These are phyloP conservation scores for Cephus runcator DNA, from an alignment of 2,888 invertebrate genomes.

Conservation along the genomic window DNA sequence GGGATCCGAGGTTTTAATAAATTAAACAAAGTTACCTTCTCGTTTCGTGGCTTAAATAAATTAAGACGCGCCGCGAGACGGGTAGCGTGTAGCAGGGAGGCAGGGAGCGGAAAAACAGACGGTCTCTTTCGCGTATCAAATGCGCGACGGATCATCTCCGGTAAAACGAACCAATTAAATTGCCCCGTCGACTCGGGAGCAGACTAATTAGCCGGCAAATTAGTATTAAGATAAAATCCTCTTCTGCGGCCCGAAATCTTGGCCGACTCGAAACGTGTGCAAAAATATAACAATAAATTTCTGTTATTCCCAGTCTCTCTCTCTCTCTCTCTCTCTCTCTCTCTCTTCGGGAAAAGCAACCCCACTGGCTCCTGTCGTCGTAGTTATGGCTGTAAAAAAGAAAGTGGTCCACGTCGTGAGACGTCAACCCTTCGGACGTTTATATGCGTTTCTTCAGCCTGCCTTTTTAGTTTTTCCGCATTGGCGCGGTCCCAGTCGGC, in stretches of 20 bases:
- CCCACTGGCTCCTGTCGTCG: background rate
- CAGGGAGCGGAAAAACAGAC: constrained; percentile 19
- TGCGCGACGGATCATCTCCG: no score
- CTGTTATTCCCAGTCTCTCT: constrained; percentile 8
- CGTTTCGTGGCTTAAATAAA: constrained; percentile 40
- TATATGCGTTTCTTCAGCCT: constrained; percentile 1
- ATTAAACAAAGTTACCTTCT: constrained; percentile 59
- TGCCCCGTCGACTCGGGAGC: no score
- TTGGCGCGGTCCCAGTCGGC: no score
- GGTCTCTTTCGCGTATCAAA: background rate
- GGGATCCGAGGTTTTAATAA: constrained; percentile 52
- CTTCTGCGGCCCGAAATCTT: no score
- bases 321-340: background rate
- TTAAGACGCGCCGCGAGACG: constrained; percentile 37
- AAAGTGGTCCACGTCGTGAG: background rate
- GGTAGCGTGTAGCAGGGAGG: no score
- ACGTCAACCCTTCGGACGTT: constrained; percentile 4
- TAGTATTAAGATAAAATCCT: no score
- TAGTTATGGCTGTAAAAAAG: background rate
- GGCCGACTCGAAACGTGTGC: no score
- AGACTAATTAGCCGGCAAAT: no score
- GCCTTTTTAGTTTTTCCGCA: background rate
- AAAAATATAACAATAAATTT: background rate
- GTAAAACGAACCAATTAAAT: no score
- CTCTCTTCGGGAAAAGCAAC: constrained; percentile 12